Evolutionary conservation across 2,888 invertebrate genomes (phyloP).

Genomic region (Aporophyla lueneburgensis): DNA sequence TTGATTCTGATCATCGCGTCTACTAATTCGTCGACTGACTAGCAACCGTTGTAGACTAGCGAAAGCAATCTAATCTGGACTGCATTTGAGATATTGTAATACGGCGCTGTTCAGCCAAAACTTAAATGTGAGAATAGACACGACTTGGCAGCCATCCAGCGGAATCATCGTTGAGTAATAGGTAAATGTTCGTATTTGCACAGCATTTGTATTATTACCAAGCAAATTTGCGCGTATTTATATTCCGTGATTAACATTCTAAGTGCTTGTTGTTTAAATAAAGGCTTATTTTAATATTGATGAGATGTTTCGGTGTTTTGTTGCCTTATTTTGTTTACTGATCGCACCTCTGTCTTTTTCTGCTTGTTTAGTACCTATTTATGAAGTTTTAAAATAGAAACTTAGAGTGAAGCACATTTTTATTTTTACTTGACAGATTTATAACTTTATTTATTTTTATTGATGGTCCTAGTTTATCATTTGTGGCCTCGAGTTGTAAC

Average conservation of each 20-base stretch:
- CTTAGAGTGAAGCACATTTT: no score
- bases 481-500: no score
- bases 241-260: constrained; percentile 66
- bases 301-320: constrained; percentile 32
- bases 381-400: background rate
- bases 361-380: constrained; percentile 6
- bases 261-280: constrained; percentile 56
- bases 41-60: constrained; percentile 36
- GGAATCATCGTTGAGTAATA: constrained; percentile 80
- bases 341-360: constrained; percentile 11
- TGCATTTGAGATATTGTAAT: constrained; percentile 63
- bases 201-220: constrained; percentile 77
- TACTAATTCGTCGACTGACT: constrained; percentile 18
- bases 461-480: no score
- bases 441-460: no score
- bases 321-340: constrained; percentile 17
- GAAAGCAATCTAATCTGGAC: constrained; percentile 56
- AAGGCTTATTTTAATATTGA: constrained; percentile 52
- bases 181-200: constrained; percentile 78
- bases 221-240: constrained; percentile 73
- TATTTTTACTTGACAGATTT: no score
- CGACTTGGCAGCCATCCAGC: constrained; percentile 76
- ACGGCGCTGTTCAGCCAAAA: constrained; percentile 63
- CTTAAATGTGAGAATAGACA: constrained; percentile 70
- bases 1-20: no score